Evolutionary conservation across 2,797 vertebrate genomes (phyloP), one percentile per base, ranked within the genome.

Genomic region (Halcyon badia): DNA sequence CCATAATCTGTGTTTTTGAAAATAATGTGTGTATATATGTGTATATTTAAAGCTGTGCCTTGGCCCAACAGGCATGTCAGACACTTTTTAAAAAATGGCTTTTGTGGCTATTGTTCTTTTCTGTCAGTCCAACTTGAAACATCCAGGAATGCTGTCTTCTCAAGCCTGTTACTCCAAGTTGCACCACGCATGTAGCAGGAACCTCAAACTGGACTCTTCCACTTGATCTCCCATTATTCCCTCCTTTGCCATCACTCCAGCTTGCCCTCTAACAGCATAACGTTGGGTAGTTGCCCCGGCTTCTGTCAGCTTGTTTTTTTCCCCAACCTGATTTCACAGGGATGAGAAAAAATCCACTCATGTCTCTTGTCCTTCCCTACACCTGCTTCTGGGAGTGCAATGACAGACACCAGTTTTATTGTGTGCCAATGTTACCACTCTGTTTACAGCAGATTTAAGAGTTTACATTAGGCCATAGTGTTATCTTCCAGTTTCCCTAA

Each of bases 401-500:
- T 96, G 90, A 81, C 79, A 80, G 30, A 86, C 91, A 91, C 62
- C 61, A 21, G 69, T 86, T 95, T 89, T 81, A 56, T 52, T 94
- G 76, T 81, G 82, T 91, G 60, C 86, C 89, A 76, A 0, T 60
- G 48, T 82, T 95, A 69, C 78, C 4, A 1, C 71, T 96, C 57
- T 97, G 91, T 97, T 96, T 95, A 91, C 88, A 91, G 65, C 88
- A 95, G 96, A 97, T 98, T 95, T 97, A 84, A 96, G 94, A 97
- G 95, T 97, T 96, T 95, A 94, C 96, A 57, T 95, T 94, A 97
- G 94, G 94, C 97, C 87, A 93, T 73, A 30, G 35, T 83, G 88
- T 96, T 97, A 87, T 97, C 87, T 91, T 95, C 96, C 87, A 96
- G 92, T 95, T 94, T 83, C 90, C 90, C 84, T 97, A 97, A 97